Evolutionary conservation across 2,888 invertebrate species (phyloP).

Genomic region (Pteria penguin): DNA sequence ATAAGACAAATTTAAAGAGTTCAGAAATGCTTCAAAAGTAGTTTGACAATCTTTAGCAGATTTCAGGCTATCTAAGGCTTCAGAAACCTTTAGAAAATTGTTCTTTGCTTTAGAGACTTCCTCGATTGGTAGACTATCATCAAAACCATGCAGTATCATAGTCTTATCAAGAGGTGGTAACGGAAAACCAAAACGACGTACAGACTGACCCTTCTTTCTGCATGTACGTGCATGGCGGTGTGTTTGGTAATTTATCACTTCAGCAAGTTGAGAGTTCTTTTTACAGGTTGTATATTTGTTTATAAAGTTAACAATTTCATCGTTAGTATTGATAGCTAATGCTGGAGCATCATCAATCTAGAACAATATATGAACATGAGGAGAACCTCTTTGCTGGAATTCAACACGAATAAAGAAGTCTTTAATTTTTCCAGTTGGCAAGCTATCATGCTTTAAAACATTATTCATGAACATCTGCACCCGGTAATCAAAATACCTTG

Average conservation of each 20-base stretch:
- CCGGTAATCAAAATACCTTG: slow-evolving; percentile 38
- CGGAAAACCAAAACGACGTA: slow-evolving; percentile 55
- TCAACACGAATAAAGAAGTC: slow-evolving; percentile 50
- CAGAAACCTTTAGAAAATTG: neutral
- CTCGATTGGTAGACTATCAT: slow-evolving; percentile 1
- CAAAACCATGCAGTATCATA: slow-evolving; percentile 39
- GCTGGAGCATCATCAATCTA: slow-evolving; percentile 18
- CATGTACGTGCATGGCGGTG: slow-evolving; percentile 44
- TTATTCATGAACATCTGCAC: slow-evolving; percentile 38
- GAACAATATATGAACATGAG: slow-evolving; percentile 21
- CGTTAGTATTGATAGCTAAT: too few species aligned
- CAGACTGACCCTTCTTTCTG: slow-evolving; percentile 39
- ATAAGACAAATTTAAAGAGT: slow-evolving; percentile 32
- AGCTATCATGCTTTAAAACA: slow-evolving; percentile 32
- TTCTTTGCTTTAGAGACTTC: neutral
- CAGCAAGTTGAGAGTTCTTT: slow-evolving; percentile 37
- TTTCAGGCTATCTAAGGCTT: slow-evolving; percentile 7
- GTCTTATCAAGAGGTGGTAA: slow-evolving; percentile 50
- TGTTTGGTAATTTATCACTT: slow-evolving; percentile 40
- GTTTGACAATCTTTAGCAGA: neutral
- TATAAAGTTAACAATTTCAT: slow-evolving; percentile 37
- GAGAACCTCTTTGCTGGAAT: slow-evolving; percentile 44
- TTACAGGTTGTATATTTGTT: slow-evolving; percentile 49
- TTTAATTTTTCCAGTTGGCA: slow-evolving; percentile 36
- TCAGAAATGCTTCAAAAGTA: slow-evolving; percentile 36